Evolutionary conservation across 1,140 invertebrate species (phyloP), one percentile per base, ranked within the genome.

Genomic region (Lamellibrachia luymesi): DNA sequence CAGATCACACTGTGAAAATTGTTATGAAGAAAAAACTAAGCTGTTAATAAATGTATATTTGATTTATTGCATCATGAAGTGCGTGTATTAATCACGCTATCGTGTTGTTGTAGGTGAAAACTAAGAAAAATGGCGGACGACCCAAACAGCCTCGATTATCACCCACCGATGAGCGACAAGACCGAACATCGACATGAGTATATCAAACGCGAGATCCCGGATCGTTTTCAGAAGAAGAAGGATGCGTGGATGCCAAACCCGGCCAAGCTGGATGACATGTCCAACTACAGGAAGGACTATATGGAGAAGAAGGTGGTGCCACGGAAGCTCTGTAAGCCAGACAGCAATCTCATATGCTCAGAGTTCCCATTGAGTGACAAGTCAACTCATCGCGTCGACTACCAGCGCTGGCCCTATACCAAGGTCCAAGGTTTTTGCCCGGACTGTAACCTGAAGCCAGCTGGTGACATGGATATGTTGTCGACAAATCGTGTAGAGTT

Each of bases 121-220:
- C n/a, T 27, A 91, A 50, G 92, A 80, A 80, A 80, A 8, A 80
- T 80, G 64, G 64, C 64, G 17, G 64, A 80, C 17, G 64, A 80
- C 13, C 64, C 64, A 22, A 80, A 80, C 64, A 80, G 64, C 25
- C 13, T 80, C 13, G 64, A 80, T 22, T 80, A 80, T 22, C 64
- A 92, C 17, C 93, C 93, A 91, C 94, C 94, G 89, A 94, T 94
- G 90, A 93, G 94, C 27, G 95, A 95, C 56, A 93, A 93, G 17
- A 96, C 96, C n/a, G 95, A 94, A 90, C 96, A 96, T 94, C 94
- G 95, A 91, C 95, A 95, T 10, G 94, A 95, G n/a, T 96, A 96
- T 93, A 95, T 96, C 51, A 94, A 94, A 92, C 96, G 96, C 93
- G 94, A 95, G 22, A 64, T 96, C 27, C 94, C 94, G 91, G 90